phyloP scores from a whole-genome alignment of 2,113 vertebrate genomes.

The Gnathonemus longibarbis region DNA sequence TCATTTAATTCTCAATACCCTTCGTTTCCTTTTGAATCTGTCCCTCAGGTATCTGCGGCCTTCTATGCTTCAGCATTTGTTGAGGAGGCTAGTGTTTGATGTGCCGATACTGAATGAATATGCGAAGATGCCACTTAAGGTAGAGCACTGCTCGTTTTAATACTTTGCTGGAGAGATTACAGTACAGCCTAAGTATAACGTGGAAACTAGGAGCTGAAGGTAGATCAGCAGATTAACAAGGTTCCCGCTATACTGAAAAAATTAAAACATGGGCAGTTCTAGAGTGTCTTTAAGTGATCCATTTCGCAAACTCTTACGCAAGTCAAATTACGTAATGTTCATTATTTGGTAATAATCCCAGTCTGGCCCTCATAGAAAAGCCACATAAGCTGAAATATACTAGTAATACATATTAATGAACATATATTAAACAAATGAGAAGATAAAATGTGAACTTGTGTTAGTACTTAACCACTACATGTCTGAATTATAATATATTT shows the following conservation, averaged over 20 bases:
- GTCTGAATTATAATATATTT: too few relatives aligned
- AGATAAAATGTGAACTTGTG: too few relatives aligned
- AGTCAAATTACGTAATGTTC: not conserved
- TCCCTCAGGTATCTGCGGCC: conserved; percentile 73
- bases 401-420: not conserved
- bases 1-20: not conserved
- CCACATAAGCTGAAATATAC: not conserved
- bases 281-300: not conserved
- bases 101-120: conserved; percentile 89
- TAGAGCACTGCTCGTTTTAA: conserved; percentile 30
- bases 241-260: not conserved
- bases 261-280: not conserved
- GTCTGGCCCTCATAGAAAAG: not conserved
- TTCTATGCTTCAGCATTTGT: conserved; percentile 85
- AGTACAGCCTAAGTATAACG: not conserved
- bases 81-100: conserved; percentile 83
- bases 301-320: not conserved
- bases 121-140: conserved; percentile 90
- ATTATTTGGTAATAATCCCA: not conserved
- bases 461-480: too few relatives aligned
- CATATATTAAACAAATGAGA: not conserved
- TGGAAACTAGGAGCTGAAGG: not conserved
- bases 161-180: not conserved
- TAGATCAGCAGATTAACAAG: not conserved
- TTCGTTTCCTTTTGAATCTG: not conserved